Evolutionary conservation across 2,888 invertebrate genomes (phyloP), one percentile per base, ranked within the genome.

Genomic region (Sinohyriopsis cumingii): DNA sequence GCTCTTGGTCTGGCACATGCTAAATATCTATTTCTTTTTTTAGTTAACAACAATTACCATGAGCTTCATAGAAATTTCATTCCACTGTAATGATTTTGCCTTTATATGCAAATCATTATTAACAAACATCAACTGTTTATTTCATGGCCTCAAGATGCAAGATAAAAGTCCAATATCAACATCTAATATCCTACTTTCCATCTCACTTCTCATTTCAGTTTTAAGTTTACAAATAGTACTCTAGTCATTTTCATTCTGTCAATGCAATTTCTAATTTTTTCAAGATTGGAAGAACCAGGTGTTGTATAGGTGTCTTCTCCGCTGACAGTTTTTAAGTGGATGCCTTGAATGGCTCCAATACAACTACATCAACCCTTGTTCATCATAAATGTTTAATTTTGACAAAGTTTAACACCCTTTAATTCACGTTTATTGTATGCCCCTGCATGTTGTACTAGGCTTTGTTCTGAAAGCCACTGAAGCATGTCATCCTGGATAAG

Each of bases 401-500:
- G 25, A 45, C 6, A 6, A 28, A 28, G 28, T 28, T 28, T 6
- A 28, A 28, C 6, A 28, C 28, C 28, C 5, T 28, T 28, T 28
- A 20, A 22, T 66, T 55, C n/a, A n/a, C n/a, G 5, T 59, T 28
- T 4, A 5, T 9, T 19, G 24, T 57, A 33, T 33, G 45, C n/a
- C 20, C 55, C 24, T n/a, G 70, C 70, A 33, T 55, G 28, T n/a
- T 67, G 22, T 53, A n/a, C n/a, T 45, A 59, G 63, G 22, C 57
- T 55, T 28, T 60, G 65, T 53, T 70, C 67, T 22, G n/a, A n/a
- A n/a, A n/a, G n/a, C n/a, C n/a, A n/a, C n/a, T n/a, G n/a, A 3
- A 70, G 25, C 67, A 70, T 70, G 24, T 33, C 65, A 66, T 70
- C 66, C 55, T 55, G 28, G 18, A 70, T 62, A 6, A 70, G 33